These are phyloP conservation scores for Agrotis ipsilon DNA, from an alignment of 2,888 invertebrate genomes.

Conservation along the genomic window DNA sequence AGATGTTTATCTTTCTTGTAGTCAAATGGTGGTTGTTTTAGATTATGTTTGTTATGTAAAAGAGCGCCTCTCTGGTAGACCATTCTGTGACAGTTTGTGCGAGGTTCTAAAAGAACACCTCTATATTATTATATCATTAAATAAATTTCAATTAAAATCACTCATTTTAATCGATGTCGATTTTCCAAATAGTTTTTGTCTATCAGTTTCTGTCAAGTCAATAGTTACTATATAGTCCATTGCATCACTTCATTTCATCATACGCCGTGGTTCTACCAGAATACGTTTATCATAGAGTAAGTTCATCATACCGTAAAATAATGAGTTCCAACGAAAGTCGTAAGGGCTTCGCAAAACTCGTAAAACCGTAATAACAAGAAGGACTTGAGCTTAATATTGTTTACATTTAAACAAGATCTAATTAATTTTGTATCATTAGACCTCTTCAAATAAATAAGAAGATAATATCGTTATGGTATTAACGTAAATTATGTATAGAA, in stretches of 20 bases:
- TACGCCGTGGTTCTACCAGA: background rate
- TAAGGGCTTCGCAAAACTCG: slow-evolving; percentile 39
- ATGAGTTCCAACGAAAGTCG: slow-evolving; percentile 20
- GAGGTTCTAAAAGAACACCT: too few species aligned
- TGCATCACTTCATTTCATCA: background rate
- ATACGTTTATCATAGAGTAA: background rate
- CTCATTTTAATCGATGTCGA: too few species aligned
- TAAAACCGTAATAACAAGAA: slow-evolving; percentile 39
- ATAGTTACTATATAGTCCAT: background rate
- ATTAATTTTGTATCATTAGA: slow-evolving; percentile 35
- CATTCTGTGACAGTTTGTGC: too few species aligned
- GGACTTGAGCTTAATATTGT: slow-evolving; percentile 26
- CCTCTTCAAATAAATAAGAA: background rate
- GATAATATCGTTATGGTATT: background rate
- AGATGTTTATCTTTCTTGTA: too few species aligned
- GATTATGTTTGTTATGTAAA: too few species aligned
- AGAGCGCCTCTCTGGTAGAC: too few species aligned
- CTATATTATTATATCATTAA: too few species aligned
- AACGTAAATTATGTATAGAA: background rate
- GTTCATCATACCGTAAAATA: slow-evolving; percentile 34
- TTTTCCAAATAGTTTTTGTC: too few species aligned
- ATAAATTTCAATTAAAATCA: too few species aligned
- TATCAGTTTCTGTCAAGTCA: too few species aligned
- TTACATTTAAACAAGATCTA: slow-evolving; percentile 31
- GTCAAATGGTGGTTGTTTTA: too few species aligned